phyloP scores from a whole-genome alignment of 1,140 invertebrate genomes.

The Solenopsis fugax region DNA sequence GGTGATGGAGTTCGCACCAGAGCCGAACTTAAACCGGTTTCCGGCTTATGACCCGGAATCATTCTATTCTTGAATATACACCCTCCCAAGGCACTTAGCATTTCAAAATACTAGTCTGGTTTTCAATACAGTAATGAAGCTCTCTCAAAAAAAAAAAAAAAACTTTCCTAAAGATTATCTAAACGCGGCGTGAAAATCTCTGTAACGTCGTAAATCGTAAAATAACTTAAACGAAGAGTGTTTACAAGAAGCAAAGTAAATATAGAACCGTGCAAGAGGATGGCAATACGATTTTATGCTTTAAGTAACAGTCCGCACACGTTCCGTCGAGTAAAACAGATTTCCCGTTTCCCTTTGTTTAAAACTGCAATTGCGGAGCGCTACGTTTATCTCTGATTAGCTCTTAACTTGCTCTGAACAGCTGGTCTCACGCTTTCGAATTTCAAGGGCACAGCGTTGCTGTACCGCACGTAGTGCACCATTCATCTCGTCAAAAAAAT shows the following conservation, averaged over 20 bases:
- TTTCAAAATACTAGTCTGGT: constrained; percentile 29
- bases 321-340: not conserved
- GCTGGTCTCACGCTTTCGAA: constrained; percentile 18
- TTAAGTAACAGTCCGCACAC: not conserved
- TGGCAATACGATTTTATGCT: not conserved
- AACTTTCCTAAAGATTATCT: not conserved
- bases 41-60: constrained; percentile 37
- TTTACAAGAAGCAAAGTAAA: not conserved
- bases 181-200: not conserved
- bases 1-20: constrained; percentile 19
- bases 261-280: not conserved
- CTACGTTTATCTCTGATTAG: not conserved
- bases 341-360: constrained; percentile 16
- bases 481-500: not conserved
- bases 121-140: not conserved
- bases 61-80: constrained; percentile 38
- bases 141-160: not conserved
- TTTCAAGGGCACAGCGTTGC: constrained; percentile 22
- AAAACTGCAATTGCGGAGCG: not conserved
- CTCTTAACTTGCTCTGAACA: not conserved
- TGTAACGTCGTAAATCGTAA: not conserved
- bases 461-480: not conserved
- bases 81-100: constrained; percentile 21
- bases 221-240: not conserved
- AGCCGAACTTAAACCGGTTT: constrained; percentile 46